phyloP scores from a whole-genome alignment of 2,888 invertebrate genomes.

The Plagodis pulveraria region DNA sequence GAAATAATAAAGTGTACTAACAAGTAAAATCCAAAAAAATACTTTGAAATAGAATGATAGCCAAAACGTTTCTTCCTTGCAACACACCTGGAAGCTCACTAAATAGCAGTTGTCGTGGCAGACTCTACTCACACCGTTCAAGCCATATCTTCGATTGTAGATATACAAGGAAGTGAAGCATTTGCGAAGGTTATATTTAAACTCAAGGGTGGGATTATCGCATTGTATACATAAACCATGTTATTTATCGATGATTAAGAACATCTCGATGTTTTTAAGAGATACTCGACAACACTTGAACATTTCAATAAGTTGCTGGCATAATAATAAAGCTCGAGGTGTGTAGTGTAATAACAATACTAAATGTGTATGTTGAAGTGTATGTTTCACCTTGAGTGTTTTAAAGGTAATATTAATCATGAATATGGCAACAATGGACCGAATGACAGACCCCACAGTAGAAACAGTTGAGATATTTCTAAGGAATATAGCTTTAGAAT shows the following conservation, averaged over 20 bases:
- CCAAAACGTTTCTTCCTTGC: background rate
- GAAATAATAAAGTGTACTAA: too few relatives aligned
- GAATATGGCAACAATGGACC: conserved; percentile 69
- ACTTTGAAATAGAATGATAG: too few relatives aligned
- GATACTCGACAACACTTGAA: conserved; percentile 15
- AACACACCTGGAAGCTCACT: background rate
- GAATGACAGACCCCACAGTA: conserved; percentile 55
- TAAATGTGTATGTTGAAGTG: conserved; percentile 31
- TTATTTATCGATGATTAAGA: conserved; percentile 39
- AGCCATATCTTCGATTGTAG: conserved; percentile 38
- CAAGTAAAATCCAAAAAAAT: too few relatives aligned
- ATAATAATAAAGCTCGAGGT: conserved; percentile 17
- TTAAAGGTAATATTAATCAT: conserved; percentile 73
- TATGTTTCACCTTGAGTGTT: conserved; percentile 64
- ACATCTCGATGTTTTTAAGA: conserved; percentile 20
- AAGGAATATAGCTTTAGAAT: conserved; percentile 39
- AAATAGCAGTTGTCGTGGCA: background rate
- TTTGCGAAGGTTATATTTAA: conserved; percentile 58
- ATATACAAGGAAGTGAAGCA: conserved; percentile 57
- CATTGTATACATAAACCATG: conserved; percentile 54
- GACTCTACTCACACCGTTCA: conserved; percentile 17
- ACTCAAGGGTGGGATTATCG: conserved; percentile 65
- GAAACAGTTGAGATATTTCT: conserved; percentile 57
- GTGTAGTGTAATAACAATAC: conserved; percentile 10
- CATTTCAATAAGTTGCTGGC: conserved; percentile 10